Base-by-base conservation (phyloP, 2,888 invertebrate species). In the Ormyrus pomaceus region DNA sequence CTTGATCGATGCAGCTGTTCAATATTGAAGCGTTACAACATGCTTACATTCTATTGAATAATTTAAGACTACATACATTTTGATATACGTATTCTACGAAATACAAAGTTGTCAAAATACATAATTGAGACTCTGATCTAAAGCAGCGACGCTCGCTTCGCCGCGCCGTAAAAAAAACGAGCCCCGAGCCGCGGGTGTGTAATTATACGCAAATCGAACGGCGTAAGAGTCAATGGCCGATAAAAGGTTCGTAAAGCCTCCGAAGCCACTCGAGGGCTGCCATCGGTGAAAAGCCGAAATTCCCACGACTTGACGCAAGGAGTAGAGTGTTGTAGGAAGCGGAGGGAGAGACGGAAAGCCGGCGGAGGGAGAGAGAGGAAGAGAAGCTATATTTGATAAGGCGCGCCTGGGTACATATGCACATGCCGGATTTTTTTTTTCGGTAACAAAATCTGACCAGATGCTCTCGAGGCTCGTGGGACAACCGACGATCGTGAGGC, bases 391-490 rank as follows among this genome's bases (percentile, higher is more conserved):
- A 85, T 87, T 87, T 87, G 87, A 87, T 87, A 87, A 87, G 87
- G 85, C 79, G 79, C n/a, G 34, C 19, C 64, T 64, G 45, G 51
- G 9, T 53, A 59, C 13, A 59, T 19, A 61, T 48, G 48, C 9
- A 70, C 56, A 8, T 48, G 34, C 19, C 58, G 76, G 82, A 81
- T 80, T 86, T 87, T 87, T 85, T 85, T 84, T 85, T 4, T 4
- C 88, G 88, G 89, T 34, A 89, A 89, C 87, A 87, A 88, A 89
- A 89, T 90, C 89, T 89, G 89, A 87, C 89, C 90, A 90, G 89
- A 90, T 90, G 90, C 34, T 34, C 62, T 76, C 4, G 73, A 61
- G 68, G 69, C 66, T 70, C 46, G 82, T 66, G 48, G 78, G 10
- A 13, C 45, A 83, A 53, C 76, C 69, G 53, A 61, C 65, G 56